Conservation (phyloP, 2,113 vertebrate genomes). For the Glareola pratincola region DNA sequence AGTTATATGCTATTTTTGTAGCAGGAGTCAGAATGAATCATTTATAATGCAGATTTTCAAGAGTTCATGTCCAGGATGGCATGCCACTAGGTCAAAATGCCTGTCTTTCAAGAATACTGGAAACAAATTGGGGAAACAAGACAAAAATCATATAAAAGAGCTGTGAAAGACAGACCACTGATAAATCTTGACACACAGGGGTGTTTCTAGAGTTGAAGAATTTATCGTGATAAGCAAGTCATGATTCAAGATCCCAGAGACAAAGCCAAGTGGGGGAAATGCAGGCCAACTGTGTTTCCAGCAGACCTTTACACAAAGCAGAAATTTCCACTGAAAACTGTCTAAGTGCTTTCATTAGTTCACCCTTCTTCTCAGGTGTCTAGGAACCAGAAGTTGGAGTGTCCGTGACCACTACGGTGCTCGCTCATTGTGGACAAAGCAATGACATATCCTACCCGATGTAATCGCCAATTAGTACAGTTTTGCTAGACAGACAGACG, state of each 20-base stretch:
- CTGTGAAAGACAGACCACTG: not conserved
- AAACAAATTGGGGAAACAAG: not conserved
- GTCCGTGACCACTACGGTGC: too few relatives aligned
- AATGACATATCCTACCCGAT: not conserved
- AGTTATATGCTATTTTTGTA: not conserved
- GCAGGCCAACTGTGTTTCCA: not conserved
- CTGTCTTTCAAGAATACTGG: not conserved
- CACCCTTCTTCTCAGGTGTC: not conserved
- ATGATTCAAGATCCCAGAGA: not conserved
- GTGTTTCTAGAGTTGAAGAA: not conserved
- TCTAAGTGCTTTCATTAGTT: not conserved
- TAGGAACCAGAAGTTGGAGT: not conserved
- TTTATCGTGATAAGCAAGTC: not conserved
- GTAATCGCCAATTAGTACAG: not conserved
- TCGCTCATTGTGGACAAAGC: not conserved
- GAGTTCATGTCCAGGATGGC: not conserved
- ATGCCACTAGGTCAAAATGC: not conserved
- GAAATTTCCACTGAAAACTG: not conserved
- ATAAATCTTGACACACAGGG: not conserved
- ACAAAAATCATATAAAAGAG: not conserved
- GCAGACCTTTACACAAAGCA: not conserved
- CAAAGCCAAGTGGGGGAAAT: not conserved
- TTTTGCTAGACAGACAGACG: not conserved
- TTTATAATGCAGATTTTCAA: not conserved
- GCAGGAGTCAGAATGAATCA: not conserved